These are phyloP conservation scores for Doris montereyensis DNA, from an alignment of 2,888 invertebrate genomes.

Conservation along the genomic window DNA sequence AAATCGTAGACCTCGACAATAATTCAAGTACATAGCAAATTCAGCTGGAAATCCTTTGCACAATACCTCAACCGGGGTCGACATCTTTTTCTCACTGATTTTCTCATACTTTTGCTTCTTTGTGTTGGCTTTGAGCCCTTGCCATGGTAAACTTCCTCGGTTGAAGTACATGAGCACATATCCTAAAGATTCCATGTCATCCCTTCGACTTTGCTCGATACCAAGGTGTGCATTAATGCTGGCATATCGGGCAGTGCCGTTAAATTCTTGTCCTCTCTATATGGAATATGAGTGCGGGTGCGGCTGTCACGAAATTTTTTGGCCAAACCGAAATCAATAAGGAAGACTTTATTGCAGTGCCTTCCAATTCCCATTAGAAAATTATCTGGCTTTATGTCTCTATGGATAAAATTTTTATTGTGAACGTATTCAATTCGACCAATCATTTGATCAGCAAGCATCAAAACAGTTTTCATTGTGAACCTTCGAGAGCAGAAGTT, in stretches of 20 bases:
- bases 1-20: conserved; percentile 97
- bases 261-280: conserved; percentile 77
- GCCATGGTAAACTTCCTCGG: conserved; percentile 94
- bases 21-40: conserved; percentile 99
- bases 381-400: conserved; percentile 78
- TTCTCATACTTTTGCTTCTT: conserved; percentile 99
- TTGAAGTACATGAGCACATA: conserved; percentile 99
- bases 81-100: conserved; percentile 99
- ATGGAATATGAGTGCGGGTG: conserved; percentile 92
- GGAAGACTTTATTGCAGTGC: conserved; percentile 80
- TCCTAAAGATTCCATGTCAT: conserved; percentile 99
- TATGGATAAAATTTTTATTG: conserved; percentile 99
- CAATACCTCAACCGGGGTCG: conserved; percentile 96
- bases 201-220: conserved; percentile 97
- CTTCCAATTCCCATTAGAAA: conserved; percentile 76
- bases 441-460: conserved; percentile 90
- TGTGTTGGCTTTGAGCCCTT: conserved; percentile 95
- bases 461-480: conserved; percentile 99
- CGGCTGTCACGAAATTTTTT: conserved; percentile 98
- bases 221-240: conserved; percentile 99
- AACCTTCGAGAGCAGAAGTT: conserved; percentile 99
- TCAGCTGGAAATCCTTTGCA: conserved; percentile 99
- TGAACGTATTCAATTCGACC: conserved; percentile 97
- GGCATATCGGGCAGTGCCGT: conserved; percentile 85
- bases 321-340: conserved; percentile 99